A percentile compares a stretch with the other conserved stretches of the same genome.
Conservation (phyloP, 2,113 vertebrate species). For the Lepus europaeus region DNA sequence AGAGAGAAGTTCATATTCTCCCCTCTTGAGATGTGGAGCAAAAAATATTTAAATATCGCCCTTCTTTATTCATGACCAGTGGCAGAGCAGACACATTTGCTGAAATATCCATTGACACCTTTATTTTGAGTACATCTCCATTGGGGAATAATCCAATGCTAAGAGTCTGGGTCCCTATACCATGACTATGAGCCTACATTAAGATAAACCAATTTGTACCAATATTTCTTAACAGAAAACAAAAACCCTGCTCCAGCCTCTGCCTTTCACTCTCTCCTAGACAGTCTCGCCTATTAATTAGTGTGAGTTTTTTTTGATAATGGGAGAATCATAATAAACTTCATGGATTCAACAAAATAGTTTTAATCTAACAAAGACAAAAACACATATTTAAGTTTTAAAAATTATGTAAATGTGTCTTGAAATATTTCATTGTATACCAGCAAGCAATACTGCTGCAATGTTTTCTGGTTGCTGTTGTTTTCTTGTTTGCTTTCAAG, state of each 20-base stretch:
- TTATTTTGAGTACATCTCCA: background rate
- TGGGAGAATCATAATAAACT: background rate
- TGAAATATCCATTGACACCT: background rate
- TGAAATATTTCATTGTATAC: background rate
- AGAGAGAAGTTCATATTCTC: background rate
- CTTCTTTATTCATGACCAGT: background rate
- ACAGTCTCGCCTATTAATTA: background rate
- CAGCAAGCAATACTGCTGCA: accelerated
- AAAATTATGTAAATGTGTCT: background rate
- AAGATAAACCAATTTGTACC: background rate
- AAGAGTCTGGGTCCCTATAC: background rate
- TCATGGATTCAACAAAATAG: background rate
- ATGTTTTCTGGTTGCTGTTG: background rate
- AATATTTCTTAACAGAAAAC: background rate
- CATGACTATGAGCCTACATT: background rate
- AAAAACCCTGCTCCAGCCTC: background rate
- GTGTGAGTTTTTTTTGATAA: background rate
- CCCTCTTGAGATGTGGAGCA: background rate
- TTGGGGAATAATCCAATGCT: background rate
- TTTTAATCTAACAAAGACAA: background rate
- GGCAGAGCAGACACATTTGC: background rate
- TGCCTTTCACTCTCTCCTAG: background rate
- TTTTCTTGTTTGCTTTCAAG: background rate
- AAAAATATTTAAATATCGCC: background rate
- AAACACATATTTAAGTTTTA: background rate